Evolutionary conservation across 2,113 vertebrate species (phyloP), one percentile per base, ranked within the genome.

Genomic region (Pangasianodon hypophthalmus): DNA sequence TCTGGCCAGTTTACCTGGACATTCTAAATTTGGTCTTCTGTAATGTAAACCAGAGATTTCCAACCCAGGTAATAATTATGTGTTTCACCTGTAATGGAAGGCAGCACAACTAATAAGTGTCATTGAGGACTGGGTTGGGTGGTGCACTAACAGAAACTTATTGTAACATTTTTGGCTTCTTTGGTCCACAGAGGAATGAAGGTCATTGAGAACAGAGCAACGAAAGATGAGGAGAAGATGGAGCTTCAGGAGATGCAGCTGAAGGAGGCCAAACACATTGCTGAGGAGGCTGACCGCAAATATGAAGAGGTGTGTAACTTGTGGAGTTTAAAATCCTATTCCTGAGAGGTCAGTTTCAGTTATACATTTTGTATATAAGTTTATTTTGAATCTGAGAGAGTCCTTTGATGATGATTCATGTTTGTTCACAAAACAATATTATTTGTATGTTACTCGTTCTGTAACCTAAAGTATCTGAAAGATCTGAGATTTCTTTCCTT

Each of bases 171-270:
- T 77, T 84, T 4, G 64, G 46, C 0, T n/a, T 37, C 64, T 24
- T 80, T 88, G 24, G 67, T 87, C 2, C 84, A 90, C 96, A 99
- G 98, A 97, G 98, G 98, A 87, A 99, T 99, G 98, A 99, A 99
- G 96, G 98, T 99, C 93, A 99, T 99, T 0, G 98, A 99, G 93
- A 99, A 99, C 96, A 96, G 98, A 93, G 98, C 98, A 89, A 95
- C 97, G 91, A 99, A 99, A 88, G 98, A 99, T 13, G 98, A 98
- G 94, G 98, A 99, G 93, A 99, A 99, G 92, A 99, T 99, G 98
- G 98, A 99, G 91, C 97, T 99, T 88, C 98, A 99, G 95, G 98
- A 99, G 94, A 98, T 99, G 97, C 98, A 99, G 94, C 96, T 99
- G 91, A 99, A 99, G 93, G 98, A 99, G 91, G 98, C 98, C 9